Evolutionary conservation across 2,113 vertebrate genomes (phyloP).

Genomic region (Xiphophorus maculatus): DNA sequence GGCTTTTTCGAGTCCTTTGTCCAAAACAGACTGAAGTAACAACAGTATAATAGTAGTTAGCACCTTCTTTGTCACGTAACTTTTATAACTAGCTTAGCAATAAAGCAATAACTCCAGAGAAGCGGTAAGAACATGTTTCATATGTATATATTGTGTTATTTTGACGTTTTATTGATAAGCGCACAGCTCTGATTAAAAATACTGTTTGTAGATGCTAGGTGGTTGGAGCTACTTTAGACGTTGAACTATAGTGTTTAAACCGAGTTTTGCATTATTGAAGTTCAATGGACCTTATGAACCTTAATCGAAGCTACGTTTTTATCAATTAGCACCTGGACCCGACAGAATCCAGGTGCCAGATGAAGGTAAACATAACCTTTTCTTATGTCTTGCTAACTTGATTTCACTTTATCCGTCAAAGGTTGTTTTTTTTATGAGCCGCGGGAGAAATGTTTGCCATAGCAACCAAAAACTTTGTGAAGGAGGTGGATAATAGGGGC

Average conservation of each 20-base stretch:
- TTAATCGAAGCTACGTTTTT: no score
- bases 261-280: neutral
- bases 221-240: neutral
- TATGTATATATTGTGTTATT: neutral
- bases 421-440: neutral
- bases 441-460: slow-evolving; percentile 87
- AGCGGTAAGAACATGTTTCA: no score
- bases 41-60: neutral
- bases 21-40: neutral
- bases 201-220: neutral
- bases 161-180: neutral
- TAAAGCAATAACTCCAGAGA: neutral
- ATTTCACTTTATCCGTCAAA: slow-evolving; percentile 1
- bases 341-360: no score
- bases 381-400: neutral
- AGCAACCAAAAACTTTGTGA: slow-evolving; percentile 89
- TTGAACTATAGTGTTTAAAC: neutral
- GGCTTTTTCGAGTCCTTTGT: neutral
- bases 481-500: slow-evolving; percentile 86
- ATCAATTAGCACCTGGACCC: no score
- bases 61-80: no score
- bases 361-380: neutral
- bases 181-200: neutral
- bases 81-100: neutral
- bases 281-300: neutral